phyloP scores from a whole-genome alignment of 1,140 invertebrate species.

The Pogonognathellus flavescens region DNA sequence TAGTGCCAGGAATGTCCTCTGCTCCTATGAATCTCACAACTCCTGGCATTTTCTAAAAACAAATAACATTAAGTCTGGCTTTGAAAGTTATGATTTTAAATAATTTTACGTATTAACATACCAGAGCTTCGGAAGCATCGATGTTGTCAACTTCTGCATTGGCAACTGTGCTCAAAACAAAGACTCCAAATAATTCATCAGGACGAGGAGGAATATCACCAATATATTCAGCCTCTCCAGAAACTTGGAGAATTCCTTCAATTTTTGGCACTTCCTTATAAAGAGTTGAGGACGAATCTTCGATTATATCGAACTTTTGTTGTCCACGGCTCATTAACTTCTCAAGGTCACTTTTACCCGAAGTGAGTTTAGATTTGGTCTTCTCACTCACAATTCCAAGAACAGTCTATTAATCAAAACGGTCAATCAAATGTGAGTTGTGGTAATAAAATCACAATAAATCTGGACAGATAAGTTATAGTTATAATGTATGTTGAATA shows the following conservation, averaged over 20 bases:
- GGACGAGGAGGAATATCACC: constrained; percentile 69
- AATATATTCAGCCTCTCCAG: constrained; percentile 71
- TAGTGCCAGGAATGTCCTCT: constrained; percentile 69
- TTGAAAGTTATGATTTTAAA: background rate
- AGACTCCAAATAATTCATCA: constrained; percentile 70
- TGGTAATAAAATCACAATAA: background rate
- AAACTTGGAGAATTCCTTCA: constrained; percentile 65
- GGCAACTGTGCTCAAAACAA: constrained; percentile 70
- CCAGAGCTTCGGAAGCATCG: constrained; percentile 68
- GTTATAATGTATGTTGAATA: too few species aligned
- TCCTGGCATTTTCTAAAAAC: constrained; percentile 65
- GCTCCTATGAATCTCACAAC: constrained; percentile 70
- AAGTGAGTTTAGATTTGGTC: constrained; percentile 1
- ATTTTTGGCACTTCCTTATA: constrained; percentile 71
- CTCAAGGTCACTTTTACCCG: constrained; percentile 61
- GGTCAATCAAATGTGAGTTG: too few species aligned
- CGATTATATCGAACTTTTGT: constrained; percentile 69
- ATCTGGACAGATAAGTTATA: background rate
- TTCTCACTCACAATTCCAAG: background rate
- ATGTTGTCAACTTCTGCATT: constrained; percentile 68
- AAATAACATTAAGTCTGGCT: background rate
- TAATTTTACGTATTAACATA: constrained; percentile 50
- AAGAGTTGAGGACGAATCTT: background rate
- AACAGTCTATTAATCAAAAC: background rate
- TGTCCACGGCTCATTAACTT: constrained; percentile 68